phyloP scores from a whole-genome alignment of 1,140 invertebrate genomes.

The Orius insidiosus region DNA sequence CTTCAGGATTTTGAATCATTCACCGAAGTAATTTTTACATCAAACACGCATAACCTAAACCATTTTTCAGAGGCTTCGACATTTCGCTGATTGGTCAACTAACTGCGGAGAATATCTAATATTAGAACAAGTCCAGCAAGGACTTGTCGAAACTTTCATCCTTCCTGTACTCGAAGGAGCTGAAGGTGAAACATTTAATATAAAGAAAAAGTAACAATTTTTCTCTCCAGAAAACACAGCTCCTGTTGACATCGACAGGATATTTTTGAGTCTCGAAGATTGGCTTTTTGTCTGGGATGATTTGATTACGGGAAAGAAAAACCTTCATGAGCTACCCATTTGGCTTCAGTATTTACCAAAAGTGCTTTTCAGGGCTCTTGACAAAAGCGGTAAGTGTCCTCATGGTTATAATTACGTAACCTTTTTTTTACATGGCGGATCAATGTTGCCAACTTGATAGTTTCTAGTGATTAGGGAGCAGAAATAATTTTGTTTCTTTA shows the following conservation, averaged over 20 bases:
- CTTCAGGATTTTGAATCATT: constrained; percentile 49
- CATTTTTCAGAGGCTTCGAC: constrained; percentile 40
- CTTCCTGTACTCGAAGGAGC: constrained; percentile 22
- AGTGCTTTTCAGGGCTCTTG: constrained; percentile 50
- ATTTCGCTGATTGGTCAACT: constrained; percentile 52
- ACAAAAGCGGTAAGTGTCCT: constrained; percentile 35
- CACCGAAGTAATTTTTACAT: constrained; percentile 36
- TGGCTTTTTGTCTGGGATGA: constrained; percentile 48
- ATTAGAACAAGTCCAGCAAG: constrained; percentile 43
- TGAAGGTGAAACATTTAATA: not conserved
- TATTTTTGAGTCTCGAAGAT: constrained; percentile 27
- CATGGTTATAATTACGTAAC: too few species aligned
- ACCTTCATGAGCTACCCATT: constrained; percentile 40
- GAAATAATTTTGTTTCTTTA: too few species aligned
- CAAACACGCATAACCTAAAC: too few species aligned
- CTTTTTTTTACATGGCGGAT: constrained; percentile 17
- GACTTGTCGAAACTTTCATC: constrained; percentile 46
- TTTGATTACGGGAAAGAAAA: constrained; percentile 32
- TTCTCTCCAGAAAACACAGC: not conserved
- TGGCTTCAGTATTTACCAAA: constrained; percentile 53
- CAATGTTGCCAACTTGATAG: too few species aligned
- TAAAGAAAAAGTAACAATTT: not conserved
- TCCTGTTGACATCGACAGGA: constrained; percentile 7
- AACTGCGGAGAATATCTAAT: constrained; percentile 50
- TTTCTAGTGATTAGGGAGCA: too few species aligned